These are phyloP conservation scores for Polylopha cassiicola DNA, from an alignment of 2,888 invertebrate genomes.

Conservation along the genomic window DNA sequence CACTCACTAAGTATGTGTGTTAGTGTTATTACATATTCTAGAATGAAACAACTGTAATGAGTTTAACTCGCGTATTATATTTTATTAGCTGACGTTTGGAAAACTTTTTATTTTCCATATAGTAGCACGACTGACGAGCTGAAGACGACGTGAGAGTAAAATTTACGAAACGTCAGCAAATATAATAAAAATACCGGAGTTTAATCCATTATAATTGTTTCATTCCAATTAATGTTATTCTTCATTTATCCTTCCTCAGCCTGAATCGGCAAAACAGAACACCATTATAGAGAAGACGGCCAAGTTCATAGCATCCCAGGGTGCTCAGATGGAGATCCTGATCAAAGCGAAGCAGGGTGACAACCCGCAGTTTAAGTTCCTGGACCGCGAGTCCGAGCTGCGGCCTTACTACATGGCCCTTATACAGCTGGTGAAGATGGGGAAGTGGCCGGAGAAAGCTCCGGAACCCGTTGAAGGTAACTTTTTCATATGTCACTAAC, in stretches of 20 bases:
- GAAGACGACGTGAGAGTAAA: too few species aligned
- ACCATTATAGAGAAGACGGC: slow-evolving; percentile 97
- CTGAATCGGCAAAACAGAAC: slow-evolving; percentile 90
- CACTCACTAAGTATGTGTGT: too few species aligned
- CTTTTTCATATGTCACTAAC: not conserved
- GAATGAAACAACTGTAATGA: too few species aligned
- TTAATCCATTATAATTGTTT: too few species aligned
- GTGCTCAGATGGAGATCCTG: slow-evolving; percentile 98
- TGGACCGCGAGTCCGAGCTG: slow-evolving; percentile 89
- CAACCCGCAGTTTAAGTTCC: slow-evolving; percentile 95
- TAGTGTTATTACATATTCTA: too few species aligned
- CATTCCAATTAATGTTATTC: not conserved
- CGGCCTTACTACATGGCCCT: slow-evolving; percentile 94
- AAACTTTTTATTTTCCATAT: too few species aligned
- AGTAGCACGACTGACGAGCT: too few species aligned
- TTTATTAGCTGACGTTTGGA: too few species aligned
- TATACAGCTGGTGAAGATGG: slow-evolving; percentile 51
- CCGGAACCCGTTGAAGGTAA: slow-evolving; percentile 54
- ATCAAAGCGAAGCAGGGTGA: slow-evolving; percentile 97
- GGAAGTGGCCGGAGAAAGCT: slow-evolving; percentile 61
- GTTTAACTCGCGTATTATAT: too few species aligned
- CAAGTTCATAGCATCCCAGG: slow-evolving; percentile 91
- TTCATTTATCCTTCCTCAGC: slow-evolving; percentile 74
- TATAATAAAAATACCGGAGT: too few species aligned
- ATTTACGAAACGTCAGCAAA: too few species aligned